A percentile compares a stretch with the other conserved stretches of the same genome.
Conservation (phyloP, 2,888 invertebrate genomes). For the Bhutanitis thaidina region DNA sequence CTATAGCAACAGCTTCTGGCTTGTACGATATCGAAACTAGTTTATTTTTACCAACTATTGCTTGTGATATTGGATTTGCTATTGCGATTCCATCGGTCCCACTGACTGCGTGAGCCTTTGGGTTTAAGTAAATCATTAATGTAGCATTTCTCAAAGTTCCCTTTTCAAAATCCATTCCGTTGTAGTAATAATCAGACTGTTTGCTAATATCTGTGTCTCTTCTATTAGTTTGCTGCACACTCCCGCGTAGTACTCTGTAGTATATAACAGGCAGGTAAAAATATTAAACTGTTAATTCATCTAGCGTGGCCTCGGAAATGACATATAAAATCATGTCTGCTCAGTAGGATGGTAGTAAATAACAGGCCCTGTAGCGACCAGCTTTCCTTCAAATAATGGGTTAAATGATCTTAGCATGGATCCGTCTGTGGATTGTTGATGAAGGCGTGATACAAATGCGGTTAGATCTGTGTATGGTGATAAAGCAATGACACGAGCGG, state of each 20-base stretch:
- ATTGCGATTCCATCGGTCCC: slow-evolving; percentile 84
- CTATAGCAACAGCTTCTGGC: slow-evolving; percentile 85
- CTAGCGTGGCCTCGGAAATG: slow-evolving; percentile 27
- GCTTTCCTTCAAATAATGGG: slow-evolving; percentile 82
- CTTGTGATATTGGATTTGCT: slow-evolving; percentile 84
- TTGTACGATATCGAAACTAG: slow-evolving; percentile 82
- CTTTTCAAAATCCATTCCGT: slow-evolving; percentile 49
- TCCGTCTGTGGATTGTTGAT: slow-evolving; percentile 49
- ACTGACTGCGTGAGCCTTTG: slow-evolving; percentile 83
- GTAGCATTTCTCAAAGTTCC: slow-evolving; percentile 38
- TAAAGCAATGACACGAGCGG: slow-evolving; percentile 84
- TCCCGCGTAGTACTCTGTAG: slow-evolving; percentile 32
- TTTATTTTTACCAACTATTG: slow-evolving; percentile 80
- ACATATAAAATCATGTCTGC: slow-evolving; percentile 38
- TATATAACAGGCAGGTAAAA: slow-evolving; percentile 57
- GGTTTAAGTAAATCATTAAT: slow-evolving; percentile 73
- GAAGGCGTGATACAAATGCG: slow-evolving; percentile 68
- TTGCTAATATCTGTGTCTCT: slow-evolving; percentile 25
- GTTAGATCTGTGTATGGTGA: slow-evolving; percentile 81
- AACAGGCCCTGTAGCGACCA: slow-evolving; percentile 87
- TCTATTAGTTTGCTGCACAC: slow-evolving; percentile 35
- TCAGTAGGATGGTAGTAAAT: slow-evolving; percentile 82
- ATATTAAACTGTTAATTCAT: slow-evolving; percentile 41
- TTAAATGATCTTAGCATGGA: slow-evolving; percentile 57
- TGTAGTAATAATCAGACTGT: slow-evolving; percentile 49